A percentile compares a stretch with the other conserved stretches of the same genome.
These are phyloP conservation scores for Brachyhypopomus occidentalis DNA, from an alignment of 2,113 vertebrate genomes.

Conservation along the genomic window DNA sequence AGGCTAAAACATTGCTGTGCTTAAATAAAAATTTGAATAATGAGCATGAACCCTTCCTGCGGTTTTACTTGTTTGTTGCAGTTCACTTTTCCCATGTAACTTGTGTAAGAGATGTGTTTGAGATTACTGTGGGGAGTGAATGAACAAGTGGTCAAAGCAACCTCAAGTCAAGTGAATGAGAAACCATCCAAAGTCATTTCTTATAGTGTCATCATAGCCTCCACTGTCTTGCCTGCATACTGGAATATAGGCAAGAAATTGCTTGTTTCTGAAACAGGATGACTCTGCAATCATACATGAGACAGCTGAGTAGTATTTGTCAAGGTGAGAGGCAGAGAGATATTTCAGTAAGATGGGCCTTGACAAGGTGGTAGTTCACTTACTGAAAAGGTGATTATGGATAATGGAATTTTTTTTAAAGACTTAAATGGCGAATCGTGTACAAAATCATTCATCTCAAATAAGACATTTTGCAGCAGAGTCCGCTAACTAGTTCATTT, in stretches of 20 bases:
- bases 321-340: neutral
- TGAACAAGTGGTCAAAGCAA: neutral
- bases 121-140: neutral
- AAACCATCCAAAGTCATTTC: neutral
- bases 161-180: neutral
- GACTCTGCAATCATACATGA: neutral
- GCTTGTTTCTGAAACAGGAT: neutral
- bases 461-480: neutral
- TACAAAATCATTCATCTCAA: too few species aligned
- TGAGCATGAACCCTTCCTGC: neutral
- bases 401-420: neutral
- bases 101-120: neutral
- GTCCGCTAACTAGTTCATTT: neutral
- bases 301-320: neutral
- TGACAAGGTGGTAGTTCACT: neutral
- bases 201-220: neutral
- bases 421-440: neutral
- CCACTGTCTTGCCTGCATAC: neutral
- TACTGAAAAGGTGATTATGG: neutral
- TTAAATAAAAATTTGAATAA: conserved; percentile 1
- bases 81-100: neutral
- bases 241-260: neutral
- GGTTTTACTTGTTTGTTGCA: neutral
- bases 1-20: conserved; percentile 12
- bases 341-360: neutral